phyloP scores from a whole-genome alignment of 2,888 invertebrate genomes.

The Frankliniella fusca region DNA sequence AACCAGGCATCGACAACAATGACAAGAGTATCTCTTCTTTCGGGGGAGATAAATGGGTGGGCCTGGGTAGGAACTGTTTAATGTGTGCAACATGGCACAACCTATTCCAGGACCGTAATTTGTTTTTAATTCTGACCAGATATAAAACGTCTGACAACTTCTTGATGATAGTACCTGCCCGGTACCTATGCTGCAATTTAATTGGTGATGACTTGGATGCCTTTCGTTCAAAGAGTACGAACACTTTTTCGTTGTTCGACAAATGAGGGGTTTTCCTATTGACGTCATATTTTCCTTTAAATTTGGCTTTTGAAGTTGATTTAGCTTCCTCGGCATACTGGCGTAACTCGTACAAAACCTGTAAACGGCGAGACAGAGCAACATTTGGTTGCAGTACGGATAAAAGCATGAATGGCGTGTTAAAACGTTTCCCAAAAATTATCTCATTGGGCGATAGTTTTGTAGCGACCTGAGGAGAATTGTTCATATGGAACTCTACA shows the following conservation, averaged over 20 bases:
- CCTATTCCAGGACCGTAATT: background rate
- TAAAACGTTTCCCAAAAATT: background rate
- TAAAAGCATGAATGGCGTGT: background rate
- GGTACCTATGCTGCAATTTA: background rate
- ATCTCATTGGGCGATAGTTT: background rate
- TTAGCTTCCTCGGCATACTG: background rate
- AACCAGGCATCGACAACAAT: too few relatives aligned
- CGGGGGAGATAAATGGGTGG: too few relatives aligned
- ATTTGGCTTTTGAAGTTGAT: background rate
- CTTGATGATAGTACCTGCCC: background rate
- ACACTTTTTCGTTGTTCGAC: background rate
- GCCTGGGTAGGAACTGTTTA: background rate
- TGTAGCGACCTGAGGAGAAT: background rate
- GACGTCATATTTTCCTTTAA: background rate
- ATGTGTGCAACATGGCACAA: background rate
- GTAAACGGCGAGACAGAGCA: background rate
- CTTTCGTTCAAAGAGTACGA: background rate
- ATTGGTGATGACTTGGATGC: background rate
- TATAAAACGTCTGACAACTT: background rate
- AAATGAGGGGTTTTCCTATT: background rate
- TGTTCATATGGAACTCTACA: background rate
- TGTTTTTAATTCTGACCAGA: background rate
- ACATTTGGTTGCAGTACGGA: background rate
- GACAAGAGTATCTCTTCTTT: too few relatives aligned
- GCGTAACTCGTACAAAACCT: background rate